phyloP scores from a whole-genome alignment of 2,113 vertebrate genomes.

The Bolborhynchus lineola region DNA sequence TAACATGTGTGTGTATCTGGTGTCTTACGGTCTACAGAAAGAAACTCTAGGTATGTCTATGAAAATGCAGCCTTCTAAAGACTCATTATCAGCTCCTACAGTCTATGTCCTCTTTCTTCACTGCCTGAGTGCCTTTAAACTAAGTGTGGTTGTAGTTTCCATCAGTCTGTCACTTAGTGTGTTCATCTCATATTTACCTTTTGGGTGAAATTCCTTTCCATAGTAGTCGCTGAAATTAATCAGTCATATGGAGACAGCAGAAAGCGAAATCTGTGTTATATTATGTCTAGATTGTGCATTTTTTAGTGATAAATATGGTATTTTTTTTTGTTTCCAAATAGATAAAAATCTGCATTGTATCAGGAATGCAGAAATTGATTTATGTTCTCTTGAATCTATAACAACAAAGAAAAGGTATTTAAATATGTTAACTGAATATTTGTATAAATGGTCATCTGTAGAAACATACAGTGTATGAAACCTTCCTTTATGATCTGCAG shows the following conservation, averaged over 20 bases:
- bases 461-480: not conserved
- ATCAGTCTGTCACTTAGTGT: not conserved
- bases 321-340: not conserved
- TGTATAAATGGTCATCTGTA: slow-evolving; percentile 25
- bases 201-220: not conserved
- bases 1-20: fast-evolving
- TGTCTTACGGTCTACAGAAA: not conserved
- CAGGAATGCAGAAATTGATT: not conserved
- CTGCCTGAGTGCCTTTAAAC: not conserved
- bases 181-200: not conserved
- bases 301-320: not conserved
- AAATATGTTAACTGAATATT: not conserved
- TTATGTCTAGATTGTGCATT: not conserved
- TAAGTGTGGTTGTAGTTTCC: not conserved
- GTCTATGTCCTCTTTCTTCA: not conserved
- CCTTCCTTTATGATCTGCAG: slow-evolving; percentile 38
- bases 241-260: not conserved
- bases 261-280: not conserved
- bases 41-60: not conserved
- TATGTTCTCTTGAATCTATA: not conserved
- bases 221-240: not conserved
- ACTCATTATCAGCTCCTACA: not conserved
- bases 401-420: not conserved
- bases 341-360: not conserved
- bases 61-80: not conserved